Conservation (phyloP, 2,888 invertebrate species). For the Chaetoderma sp. region DNA sequence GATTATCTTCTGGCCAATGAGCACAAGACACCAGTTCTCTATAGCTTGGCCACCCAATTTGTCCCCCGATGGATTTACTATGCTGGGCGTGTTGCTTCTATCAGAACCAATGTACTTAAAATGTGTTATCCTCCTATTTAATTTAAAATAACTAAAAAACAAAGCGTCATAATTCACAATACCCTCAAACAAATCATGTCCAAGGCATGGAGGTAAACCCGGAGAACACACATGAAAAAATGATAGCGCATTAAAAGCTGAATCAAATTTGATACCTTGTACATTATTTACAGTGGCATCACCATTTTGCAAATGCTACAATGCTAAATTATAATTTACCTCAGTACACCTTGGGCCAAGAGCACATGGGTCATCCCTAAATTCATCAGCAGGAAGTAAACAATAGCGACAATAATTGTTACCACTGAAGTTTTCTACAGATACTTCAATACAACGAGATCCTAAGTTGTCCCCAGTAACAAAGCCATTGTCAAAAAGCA, state of each 20-base stretch:
- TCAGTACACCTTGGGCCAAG: no score
- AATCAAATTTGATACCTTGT: constrained; percentile 11
- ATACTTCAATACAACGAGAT: constrained; percentile 4
- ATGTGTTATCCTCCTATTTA: no score
- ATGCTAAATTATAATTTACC: neutral
- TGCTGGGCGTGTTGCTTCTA: no score
- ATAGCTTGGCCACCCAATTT: constrained; percentile 3
- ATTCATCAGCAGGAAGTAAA: neutral
- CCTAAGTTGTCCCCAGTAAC: constrained; percentile 11
- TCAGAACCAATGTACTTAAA: no score
- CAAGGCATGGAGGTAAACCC: neutral
- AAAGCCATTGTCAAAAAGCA: neutral
- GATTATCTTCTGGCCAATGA: neutral
- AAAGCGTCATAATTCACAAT: constrained; percentile 1
- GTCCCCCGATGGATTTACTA: no score
- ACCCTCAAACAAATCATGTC: constrained; percentile 7
- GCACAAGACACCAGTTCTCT: constrained; percentile 3
- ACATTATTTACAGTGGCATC: neutral
- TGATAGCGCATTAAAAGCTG: neutral
- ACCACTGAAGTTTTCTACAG: constrained; percentile 5
- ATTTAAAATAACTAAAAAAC: constrained; percentile 3
- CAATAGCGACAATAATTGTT: constrained; percentile 12
- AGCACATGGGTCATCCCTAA: no score
- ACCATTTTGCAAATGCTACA: neutral
- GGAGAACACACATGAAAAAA: constrained; percentile 7